phyloP scores from a whole-genome alignment of 2,888 invertebrate species.

The Pocota personata region DNA sequence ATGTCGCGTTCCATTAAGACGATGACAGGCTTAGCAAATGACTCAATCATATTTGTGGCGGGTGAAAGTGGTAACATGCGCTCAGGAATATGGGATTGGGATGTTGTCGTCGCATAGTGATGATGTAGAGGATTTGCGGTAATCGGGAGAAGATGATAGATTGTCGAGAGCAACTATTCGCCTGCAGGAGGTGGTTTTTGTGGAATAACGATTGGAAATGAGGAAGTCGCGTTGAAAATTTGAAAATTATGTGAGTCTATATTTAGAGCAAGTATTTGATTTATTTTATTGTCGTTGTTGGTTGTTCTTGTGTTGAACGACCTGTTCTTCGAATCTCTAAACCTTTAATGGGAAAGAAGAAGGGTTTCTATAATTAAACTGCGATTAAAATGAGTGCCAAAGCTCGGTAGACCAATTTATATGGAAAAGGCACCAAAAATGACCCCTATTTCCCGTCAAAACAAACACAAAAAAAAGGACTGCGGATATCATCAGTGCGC shows the following conservation, averaged over 20 bases:
- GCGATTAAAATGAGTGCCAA: too few species aligned
- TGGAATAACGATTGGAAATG: neutral
- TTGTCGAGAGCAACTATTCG: constrained; percentile 12
- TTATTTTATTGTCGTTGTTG: neutral
- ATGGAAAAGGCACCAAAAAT: too few species aligned
- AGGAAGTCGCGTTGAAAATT: neutral
- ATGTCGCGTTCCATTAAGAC: constrained; percentile 69
- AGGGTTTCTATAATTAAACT: too few species aligned
- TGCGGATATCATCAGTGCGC: neutral
- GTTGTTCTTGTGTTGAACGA: too few species aligned
- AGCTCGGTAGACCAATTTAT: too few species aligned
- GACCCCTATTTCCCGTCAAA: too few species aligned
- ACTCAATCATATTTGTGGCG: constrained; percentile 67
- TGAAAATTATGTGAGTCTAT: neutral
- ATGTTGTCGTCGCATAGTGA: neutral
- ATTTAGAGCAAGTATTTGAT: neutral
- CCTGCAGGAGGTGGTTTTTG: neutral
- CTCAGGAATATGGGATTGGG: constrained; percentile 3
- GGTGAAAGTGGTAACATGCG: constrained; percentile 40
- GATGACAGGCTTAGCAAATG: constrained; percentile 68
- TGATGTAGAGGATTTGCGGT: constrained; percentile 17
- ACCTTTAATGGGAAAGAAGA: too few species aligned
- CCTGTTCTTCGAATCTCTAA: too few species aligned
- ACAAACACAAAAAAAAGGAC: neutral
- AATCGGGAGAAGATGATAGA: constrained; percentile 29